Evolutionary conservation across 2,113 vertebrate species (phyloP).

Genomic region (Rutilus rutilus): DNA sequence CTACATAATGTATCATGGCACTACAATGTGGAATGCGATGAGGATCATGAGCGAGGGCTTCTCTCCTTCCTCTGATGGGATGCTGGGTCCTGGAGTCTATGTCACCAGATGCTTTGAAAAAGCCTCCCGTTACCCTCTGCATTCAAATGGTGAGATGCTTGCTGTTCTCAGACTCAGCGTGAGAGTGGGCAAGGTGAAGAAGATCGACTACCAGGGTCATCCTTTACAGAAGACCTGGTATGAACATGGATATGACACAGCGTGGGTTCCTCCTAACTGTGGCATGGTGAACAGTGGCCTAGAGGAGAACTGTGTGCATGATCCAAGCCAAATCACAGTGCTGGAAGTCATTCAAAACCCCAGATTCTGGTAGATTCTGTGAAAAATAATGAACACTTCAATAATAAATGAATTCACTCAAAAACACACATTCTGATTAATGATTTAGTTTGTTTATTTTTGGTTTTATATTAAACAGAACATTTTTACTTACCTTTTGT

Average conservation of each 20-base stretch:
- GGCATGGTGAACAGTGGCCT: conserved; percentile 56
- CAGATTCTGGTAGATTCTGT: not conserved
- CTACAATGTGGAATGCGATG: not conserved
- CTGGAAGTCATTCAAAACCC: not conserved
- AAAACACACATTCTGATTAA: too few relatives aligned
- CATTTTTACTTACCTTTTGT: too few relatives aligned
- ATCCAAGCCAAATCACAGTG: conserved; percentile 51
- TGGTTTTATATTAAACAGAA: too few relatives aligned
- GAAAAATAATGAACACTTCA: too few relatives aligned
- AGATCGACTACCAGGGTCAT: conserved; percentile 51
- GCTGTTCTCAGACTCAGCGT: conserved; percentile 44
- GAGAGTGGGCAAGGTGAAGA: conserved; percentile 57
- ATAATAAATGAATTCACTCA: too few relatives aligned
- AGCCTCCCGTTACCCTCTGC: conserved; percentile 47
- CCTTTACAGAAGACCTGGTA: conserved; percentile 57
- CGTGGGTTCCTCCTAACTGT: conserved; percentile 60
- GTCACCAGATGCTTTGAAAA: conserved; percentile 50
- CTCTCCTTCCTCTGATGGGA: not conserved
- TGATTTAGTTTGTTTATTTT: too few relatives aligned
- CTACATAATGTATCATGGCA: conserved; percentile 60
- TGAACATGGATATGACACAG: conserved; percentile 53
- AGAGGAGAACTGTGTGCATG: conserved; percentile 58
- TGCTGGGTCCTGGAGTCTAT: conserved; percentile 55
- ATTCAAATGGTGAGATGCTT: not conserved
- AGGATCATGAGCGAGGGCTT: not conserved